Conservation (phyloP, 2,888 invertebrate genomes). For the Agrotis ipsilon region DNA sequence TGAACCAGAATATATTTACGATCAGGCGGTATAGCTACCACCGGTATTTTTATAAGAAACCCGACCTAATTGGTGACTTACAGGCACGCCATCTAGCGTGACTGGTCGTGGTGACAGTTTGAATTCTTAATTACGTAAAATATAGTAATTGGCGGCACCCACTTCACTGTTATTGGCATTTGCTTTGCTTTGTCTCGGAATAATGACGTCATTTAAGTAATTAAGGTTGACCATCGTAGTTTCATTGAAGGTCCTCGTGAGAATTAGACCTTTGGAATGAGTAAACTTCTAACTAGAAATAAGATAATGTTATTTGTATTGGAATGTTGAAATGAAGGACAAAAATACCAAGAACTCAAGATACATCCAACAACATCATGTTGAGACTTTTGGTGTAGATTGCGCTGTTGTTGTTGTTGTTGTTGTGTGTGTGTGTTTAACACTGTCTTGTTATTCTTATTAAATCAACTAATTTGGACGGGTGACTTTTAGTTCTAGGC, state of each 20-base stretch:
- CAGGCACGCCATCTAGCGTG: slow-evolving; percentile 80
- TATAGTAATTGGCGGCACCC: slow-evolving; percentile 74
- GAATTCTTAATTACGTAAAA: slow-evolving; percentile 81
- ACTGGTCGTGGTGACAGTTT: slow-evolving; percentile 79
- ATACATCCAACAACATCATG: neutral
- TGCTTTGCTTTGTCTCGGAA: slow-evolving; percentile 58
- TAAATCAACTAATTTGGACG: too few relatives aligned
- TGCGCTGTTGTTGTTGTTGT: too few relatives aligned
- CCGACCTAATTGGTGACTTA: slow-evolving; percentile 77
- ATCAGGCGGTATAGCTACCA: slow-evolving; percentile 44
- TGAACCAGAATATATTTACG: slow-evolving; percentile 59
- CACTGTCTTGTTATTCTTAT: too few relatives aligned
- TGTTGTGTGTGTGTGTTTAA: too few relatives aligned
- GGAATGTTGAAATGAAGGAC: neutral
- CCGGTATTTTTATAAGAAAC: slow-evolving; percentile 73
- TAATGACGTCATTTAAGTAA: slow-evolving; percentile 54
- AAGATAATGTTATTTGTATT: neutral
- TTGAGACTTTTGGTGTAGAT: too few relatives aligned
- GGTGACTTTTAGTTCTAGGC: too few relatives aligned
- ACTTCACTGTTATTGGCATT: slow-evolving; percentile 64
- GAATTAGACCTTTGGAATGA: neutral
- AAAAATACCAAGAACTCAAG: neutral
- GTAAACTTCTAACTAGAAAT: slow-evolving; percentile 3
- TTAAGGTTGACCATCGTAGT: slow-evolving; percentile 38
- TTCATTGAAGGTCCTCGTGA: slow-evolving; percentile 11